phyloP scores from a whole-genome alignment of 2,888 invertebrate genomes.

The Dioctria rufipes region DNA sequence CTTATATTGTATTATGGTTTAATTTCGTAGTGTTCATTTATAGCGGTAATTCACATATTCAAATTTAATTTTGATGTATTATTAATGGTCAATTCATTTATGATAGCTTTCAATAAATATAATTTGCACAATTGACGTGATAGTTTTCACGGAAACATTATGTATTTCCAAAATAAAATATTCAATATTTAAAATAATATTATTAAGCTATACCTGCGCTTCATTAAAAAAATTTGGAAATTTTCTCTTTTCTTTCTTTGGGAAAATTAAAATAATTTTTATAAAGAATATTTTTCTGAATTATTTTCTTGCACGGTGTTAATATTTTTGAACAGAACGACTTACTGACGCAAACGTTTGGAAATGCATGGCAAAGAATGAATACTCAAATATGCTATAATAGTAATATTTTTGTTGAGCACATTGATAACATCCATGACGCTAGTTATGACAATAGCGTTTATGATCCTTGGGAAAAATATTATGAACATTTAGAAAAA shows the following conservation, averaged over 20 bases:
- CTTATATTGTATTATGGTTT: no score
- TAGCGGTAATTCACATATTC: no score
- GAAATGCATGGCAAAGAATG: constrained; percentile 13
- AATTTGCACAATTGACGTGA: no score
- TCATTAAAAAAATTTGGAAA: constrained; percentile 22
- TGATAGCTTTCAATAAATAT: no score
- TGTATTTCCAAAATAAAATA: no score
- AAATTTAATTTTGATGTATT: no score
- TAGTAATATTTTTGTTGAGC: background rate
- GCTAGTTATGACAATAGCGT: constrained; percentile 49
- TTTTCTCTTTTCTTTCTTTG: constrained; percentile 4
- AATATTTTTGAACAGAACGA: constrained; percentile 46
- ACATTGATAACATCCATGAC: background rate
- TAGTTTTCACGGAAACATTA: no score
- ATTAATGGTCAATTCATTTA: no score
- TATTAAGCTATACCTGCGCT: no score
- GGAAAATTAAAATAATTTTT: constrained; percentile 19
- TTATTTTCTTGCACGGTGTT: constrained; percentile 15
- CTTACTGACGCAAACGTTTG: constrained; percentile 6
- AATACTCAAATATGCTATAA: constrained; percentile 25
- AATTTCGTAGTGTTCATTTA: no score
- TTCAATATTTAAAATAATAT: no score
- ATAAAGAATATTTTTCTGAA: background rate
- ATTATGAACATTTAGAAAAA: constrained; percentile 74
- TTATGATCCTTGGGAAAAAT: constrained; percentile 84